Percentiles rank a stretch among this genome's conserved stretches.
Evolutionary conservation across 2,888 invertebrate genomes (phyloP).

Genomic region (Schizotus pectinicornis): DNA sequence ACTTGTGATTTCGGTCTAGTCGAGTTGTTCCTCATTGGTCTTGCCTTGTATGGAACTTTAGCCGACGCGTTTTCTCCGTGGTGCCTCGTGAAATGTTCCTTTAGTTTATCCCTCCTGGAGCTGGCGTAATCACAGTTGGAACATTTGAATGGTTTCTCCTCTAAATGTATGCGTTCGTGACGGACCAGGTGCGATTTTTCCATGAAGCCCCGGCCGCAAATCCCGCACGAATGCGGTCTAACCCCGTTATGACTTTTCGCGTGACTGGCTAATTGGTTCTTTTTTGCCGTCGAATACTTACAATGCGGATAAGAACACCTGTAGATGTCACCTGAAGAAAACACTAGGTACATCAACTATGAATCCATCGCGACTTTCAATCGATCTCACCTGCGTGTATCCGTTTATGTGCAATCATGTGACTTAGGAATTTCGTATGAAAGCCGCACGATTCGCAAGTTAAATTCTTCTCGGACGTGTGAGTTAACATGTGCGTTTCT

Average conservation of each 20-base stretch:
- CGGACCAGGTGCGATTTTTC: slow-evolving; percentile 71
- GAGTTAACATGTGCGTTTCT: slow-evolving; percentile 65
- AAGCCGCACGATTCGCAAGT: slow-evolving; percentile 73
- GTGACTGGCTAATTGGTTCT: slow-evolving; percentile 69
- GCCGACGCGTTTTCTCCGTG: slow-evolving; percentile 62
- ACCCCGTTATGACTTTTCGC: slow-evolving; percentile 66
- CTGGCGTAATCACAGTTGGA: slow-evolving; percentile 70
- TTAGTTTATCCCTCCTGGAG: slow-evolving; percentile 69
- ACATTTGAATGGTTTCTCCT: slow-evolving; percentile 70
- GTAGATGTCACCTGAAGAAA: slow-evolving; percentile 63
- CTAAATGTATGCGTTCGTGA: slow-evolving; percentile 70
- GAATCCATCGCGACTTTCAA: neutral
- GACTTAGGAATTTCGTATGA: slow-evolving; percentile 69
- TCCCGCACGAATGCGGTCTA: slow-evolving; percentile 61
- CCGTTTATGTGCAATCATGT: slow-evolving; percentile 69
- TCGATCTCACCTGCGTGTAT: slow-evolving; percentile 63
- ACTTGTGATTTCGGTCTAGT: slow-evolving; percentile 53
- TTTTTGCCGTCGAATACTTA: slow-evolving; percentile 68
- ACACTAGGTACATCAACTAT: slow-evolving; percentile 11
- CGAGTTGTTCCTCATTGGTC: slow-evolving; percentile 54
- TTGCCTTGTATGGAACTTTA: slow-evolving; percentile 61
- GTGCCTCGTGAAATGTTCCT: slow-evolving; percentile 63
- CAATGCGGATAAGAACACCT: slow-evolving; percentile 68
- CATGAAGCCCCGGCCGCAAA: slow-evolving; percentile 69
- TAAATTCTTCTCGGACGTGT: slow-evolving; percentile 64